A percentile compares a stretch with the other conserved stretches of the same genome.
Evolutionary conservation across 1,140 invertebrate species (phyloP).

Genomic region (Pemphigus obesinymphae): DNA sequence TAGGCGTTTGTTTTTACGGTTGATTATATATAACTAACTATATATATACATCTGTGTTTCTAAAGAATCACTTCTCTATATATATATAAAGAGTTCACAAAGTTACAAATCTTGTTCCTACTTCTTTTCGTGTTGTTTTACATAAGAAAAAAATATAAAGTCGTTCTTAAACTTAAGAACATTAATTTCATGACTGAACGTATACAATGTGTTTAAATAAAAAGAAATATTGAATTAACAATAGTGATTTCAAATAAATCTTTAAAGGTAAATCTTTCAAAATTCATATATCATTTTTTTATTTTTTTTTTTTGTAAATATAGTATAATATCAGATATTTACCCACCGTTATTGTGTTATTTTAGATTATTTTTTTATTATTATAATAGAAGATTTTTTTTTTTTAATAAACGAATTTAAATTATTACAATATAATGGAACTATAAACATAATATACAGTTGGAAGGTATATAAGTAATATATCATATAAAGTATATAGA

Average conservation of each 20-base stretch:
- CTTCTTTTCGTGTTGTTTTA: not conserved
- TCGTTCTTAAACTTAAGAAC: not conserved
- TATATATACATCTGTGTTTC: not conserved
- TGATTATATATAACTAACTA: slow-evolving; percentile 4
- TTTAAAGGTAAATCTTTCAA: not conserved
- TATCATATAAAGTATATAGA: too few species aligned
- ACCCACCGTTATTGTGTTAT: too few species aligned
- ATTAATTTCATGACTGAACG: not conserved
- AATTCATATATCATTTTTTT: too few species aligned
- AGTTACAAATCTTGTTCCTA: not conserved
- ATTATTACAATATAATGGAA: too few species aligned
- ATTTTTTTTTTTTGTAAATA: too few species aligned
- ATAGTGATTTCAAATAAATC: not conserved
- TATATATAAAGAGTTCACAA: not conserved
- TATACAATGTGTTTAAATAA: not conserved
- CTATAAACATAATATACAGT: too few species aligned
- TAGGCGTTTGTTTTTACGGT: not conserved
- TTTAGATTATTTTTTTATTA: too few species aligned
- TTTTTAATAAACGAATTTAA: too few species aligned
- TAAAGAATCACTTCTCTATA: not conserved
- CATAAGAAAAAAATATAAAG: not conserved
- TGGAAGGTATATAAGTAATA: too few species aligned
- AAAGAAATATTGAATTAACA: not conserved
- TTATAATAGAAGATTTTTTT: too few species aligned
- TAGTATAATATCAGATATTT: too few species aligned